Evolutionary conservation across 2,888 invertebrate genomes (phyloP).

Genomic region (Apamea anceps): DNA sequence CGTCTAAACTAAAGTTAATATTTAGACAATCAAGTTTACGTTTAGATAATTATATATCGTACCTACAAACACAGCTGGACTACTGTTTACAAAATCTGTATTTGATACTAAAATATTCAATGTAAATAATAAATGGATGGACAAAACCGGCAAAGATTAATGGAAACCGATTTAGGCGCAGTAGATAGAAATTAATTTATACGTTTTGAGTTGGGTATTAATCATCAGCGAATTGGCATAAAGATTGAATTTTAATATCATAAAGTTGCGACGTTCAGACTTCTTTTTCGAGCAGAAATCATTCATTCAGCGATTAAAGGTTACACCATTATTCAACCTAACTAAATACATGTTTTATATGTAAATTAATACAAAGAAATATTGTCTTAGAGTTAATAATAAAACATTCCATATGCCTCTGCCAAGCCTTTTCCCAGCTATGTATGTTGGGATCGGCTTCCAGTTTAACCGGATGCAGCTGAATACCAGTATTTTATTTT

Average conservation of each 20-base stretch:
- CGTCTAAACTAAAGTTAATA: conserved; percentile 53
- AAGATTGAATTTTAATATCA: conserved; percentile 29
- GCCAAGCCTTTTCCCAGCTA: not conserved
- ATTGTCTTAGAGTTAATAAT: not conserved
- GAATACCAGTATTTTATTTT: not conserved
- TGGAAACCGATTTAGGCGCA: conserved; percentile 9
- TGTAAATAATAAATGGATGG: conserved; percentile 37
- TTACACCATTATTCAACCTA: not conserved
- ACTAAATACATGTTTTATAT: not conserved
- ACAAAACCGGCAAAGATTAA: conserved; percentile 44
- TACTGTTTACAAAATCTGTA: conserved; percentile 59
- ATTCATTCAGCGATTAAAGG: not conserved
- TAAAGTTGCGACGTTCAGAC: too few species aligned
- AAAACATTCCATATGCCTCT: not conserved
- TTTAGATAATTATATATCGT: conserved; percentile 49
- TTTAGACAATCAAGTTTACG: conserved; percentile 59
- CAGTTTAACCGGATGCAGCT: not conserved
- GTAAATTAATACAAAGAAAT: not conserved
- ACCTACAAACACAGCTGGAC: conserved; percentile 56
- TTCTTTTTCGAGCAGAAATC: not conserved
- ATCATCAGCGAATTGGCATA: conserved; percentile 35
- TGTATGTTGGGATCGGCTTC: not conserved
- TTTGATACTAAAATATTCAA: conserved; percentile 49
- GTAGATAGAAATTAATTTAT: conserved; percentile 33
- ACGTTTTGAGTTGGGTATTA: conserved; percentile 21